These are phyloP conservation scores for Panthera uncia DNA, from an alignment of 2,113 vertebrate species.

Conservation along the genomic window DNA sequence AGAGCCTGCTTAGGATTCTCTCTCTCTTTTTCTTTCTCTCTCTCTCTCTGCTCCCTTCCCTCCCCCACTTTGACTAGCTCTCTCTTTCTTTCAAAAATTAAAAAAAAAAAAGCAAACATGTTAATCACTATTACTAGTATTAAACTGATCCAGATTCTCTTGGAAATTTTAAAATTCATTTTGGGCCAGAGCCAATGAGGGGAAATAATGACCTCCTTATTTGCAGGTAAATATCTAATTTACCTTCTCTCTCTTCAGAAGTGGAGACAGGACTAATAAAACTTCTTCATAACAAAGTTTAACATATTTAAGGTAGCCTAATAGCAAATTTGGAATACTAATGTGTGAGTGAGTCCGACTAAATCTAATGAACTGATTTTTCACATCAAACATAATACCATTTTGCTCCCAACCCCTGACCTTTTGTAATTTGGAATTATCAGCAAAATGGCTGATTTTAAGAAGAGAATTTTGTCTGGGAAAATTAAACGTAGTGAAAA, in stretches of 20 bases:
- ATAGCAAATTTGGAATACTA: not conserved
- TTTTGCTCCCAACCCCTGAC: not conserved
- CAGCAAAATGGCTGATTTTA: not conserved
- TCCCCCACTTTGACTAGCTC: too few species aligned
- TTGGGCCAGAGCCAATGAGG: not conserved
- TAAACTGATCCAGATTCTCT: not conserved
- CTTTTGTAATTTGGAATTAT: not conserved
- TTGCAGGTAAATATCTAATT: not conserved
- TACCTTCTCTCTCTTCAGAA: not conserved
- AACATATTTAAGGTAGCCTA: not conserved
- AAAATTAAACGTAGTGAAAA: constrained; percentile 6
- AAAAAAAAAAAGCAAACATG: too few species aligned
- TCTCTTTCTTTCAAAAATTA: too few species aligned
- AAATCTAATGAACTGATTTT: not conserved
- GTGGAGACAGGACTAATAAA: not conserved
- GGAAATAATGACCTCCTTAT: not conserved
- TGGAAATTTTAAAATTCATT: not conserved
- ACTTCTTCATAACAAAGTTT: not conserved
- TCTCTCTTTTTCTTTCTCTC: too few species aligned
- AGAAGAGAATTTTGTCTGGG: not conserved
- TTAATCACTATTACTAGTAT: not conserved
- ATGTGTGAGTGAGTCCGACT: not conserved
- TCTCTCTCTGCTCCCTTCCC: too few species aligned
- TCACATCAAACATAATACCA: not conserved
- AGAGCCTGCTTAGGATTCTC: too few species aligned